Percentiles rank a stretch among this genome's conserved stretches.
Conservation (phyloP, 2,888 invertebrate species). For the Gibbula magus region DNA sequence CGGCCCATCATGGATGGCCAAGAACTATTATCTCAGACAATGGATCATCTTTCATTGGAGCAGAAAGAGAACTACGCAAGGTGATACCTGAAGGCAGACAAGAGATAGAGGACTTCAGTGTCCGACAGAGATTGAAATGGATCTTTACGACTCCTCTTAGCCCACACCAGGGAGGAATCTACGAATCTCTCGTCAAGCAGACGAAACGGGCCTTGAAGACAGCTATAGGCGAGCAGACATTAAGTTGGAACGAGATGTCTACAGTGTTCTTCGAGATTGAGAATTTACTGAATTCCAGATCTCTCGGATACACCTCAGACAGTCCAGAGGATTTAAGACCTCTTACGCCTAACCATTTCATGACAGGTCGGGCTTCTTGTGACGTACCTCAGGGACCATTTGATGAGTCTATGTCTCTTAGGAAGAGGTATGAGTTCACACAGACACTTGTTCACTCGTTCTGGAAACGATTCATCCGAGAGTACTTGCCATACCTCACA, state of each 20-base stretch:
- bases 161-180: too few relatives aligned
- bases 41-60: not conserved
- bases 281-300: conserved; percentile 9
- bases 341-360: not conserved
- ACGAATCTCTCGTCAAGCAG: not conserved
- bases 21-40: not conserved
- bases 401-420: too few relatives aligned
- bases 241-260: conserved; percentile 9
- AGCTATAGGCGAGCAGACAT: not conserved
- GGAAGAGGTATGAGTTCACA: too few relatives aligned
- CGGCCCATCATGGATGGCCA: conserved; percentile 7
- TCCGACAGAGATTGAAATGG: too few relatives aligned
- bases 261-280: not conserved
- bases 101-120: too few relatives aligned
- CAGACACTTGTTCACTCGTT: too few relatives aligned
- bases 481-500: too few relatives aligned
- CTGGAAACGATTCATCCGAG: too few relatives aligned
- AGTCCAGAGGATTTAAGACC: not conserved
- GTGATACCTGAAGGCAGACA: too few relatives aligned
- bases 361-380: not conserved
- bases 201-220: not conserved
- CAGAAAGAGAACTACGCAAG: too few relatives aligned
- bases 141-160: too few relatives aligned
- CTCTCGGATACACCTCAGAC: not conserved
- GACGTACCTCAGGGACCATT: not conserved